Evolutionary conservation across 2,797 vertebrate species (phyloP).

Genomic region (Gymnopithys bicolor): DNA sequence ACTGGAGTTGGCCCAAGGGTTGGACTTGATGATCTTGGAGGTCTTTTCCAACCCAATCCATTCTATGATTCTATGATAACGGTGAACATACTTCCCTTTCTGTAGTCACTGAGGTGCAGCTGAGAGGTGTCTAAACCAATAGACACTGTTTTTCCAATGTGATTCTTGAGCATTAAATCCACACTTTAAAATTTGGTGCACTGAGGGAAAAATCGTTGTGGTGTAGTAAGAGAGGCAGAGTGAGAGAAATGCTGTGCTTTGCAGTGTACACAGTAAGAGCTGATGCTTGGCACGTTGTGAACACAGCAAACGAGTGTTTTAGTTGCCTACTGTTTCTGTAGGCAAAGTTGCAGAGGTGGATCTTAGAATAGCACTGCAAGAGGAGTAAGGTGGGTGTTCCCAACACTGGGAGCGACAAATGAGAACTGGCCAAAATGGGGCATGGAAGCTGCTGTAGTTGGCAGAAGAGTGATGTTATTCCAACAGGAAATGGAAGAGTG

Average conservation of each 20-base stretch:
- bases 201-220: not conserved
- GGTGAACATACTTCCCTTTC: not conserved
- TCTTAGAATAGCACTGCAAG: conserved; percentile 44
- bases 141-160: not conserved
- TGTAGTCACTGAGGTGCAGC: not conserved
- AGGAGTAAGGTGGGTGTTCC: conserved; percentile 50
- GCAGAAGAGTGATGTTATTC: conserved; percentile 22
- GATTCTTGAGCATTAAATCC: not conserved
- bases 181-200: not conserved
- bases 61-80: too few relatives aligned
- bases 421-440: conserved; percentile 25
- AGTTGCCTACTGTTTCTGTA: conserved; percentile 60
- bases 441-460: conserved; percentile 6
- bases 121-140: not conserved
- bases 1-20: too few relatives aligned
- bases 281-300: not conserved
- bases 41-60: too few relatives aligned
- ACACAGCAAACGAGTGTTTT: not conserved
- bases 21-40: too few relatives aligned
- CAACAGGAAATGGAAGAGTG: not conserved
- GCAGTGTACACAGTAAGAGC: not conserved
- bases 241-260: not conserved
- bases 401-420: not conserved
- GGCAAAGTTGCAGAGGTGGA: conserved; percentile 53
- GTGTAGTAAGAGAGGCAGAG: not conserved